These are phyloP conservation scores for Pontoporia blainvillei DNA, from an alignment of 2,113 vertebrate species.

Conservation along the genomic window DNA sequence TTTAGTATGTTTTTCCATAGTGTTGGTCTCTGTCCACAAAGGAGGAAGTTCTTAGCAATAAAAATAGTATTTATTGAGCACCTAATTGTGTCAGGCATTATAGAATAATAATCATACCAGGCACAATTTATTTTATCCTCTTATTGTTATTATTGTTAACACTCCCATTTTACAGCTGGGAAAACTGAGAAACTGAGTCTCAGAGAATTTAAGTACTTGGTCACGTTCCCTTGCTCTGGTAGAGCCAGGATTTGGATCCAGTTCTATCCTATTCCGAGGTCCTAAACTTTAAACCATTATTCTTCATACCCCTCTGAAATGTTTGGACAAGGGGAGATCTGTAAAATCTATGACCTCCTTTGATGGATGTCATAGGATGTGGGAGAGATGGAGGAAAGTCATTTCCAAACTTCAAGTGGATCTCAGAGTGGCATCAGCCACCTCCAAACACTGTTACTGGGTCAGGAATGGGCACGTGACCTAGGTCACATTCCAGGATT, in stretches of 20 bases:
- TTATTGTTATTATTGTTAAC: not conserved
- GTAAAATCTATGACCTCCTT: not conserved
- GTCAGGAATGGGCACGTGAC: not conserved
- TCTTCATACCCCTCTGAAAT: not conserved
- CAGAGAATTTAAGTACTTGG: not conserved
- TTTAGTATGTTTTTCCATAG: not conserved
- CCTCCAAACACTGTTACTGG: not conserved
- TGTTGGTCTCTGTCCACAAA: not conserved
- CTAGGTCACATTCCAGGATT: not conserved
- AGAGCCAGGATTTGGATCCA: not conserved
- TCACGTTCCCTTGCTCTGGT: not conserved
- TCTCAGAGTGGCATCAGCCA: not conserved
- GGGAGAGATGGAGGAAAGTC: not conserved
- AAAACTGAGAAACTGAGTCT: constrained; percentile 26
- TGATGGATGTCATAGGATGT: not conserved
- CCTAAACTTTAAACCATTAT: not conserved
- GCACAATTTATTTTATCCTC: not conserved
- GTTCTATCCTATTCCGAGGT: not conserved
- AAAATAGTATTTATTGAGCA: not conserved
- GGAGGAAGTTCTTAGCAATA: not conserved
- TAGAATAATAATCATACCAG: not conserved
- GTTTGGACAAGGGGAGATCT: not conserved
- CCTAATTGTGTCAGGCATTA: not conserved
- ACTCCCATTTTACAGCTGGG: not conserved
- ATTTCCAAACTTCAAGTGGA: not conserved